Evolutionary conservation across 35 echinoderm and acorn worm species (phyloP).

Genomic region (Amphiura filiformis): DNA sequence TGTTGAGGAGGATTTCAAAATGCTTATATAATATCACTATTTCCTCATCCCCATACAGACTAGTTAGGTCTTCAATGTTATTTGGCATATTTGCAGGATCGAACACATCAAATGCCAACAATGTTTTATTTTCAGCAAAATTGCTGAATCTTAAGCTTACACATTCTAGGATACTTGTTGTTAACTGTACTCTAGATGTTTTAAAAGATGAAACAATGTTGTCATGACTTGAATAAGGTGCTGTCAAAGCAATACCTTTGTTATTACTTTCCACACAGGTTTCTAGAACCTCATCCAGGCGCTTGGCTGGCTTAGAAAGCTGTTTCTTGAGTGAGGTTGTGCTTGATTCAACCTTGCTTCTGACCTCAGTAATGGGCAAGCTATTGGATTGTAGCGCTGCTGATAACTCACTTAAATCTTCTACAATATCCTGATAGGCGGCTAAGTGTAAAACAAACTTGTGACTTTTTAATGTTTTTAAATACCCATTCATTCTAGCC

Average conservation of each 20-base stretch:
- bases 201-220: too few relatives aligned
- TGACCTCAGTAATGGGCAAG: background rate
- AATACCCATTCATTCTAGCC: conserved; percentile 63
- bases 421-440: conserved; percentile 27
- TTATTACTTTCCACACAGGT: too few relatives aligned
- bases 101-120: too few relatives aligned
- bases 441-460: conserved; percentile 26
- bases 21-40: background rate
- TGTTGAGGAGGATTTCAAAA: background rate
- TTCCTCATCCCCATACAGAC: background rate
- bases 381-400: conserved; percentile 36
- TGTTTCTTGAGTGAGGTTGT: background rate
- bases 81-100: too few relatives aligned
- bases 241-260: too few relatives aligned
- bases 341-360: background rate
- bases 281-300: conserved; percentile 8
- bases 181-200: too few relatives aligned
- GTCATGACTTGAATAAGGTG: too few relatives aligned
- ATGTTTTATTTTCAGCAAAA: too few relatives aligned
- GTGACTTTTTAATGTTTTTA: conserved; percentile 41
- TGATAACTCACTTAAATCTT: conserved; percentile 43
- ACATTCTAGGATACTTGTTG: too few relatives aligned
- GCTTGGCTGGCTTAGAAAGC: background rate
- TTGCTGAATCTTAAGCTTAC: too few relatives aligned
- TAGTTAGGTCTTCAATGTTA: too few relatives aligned